Evolutionary conservation across 1,140 invertebrate species (phyloP), one percentile per base, ranked within the genome.

Genomic region (Oryctes rhinoceros): DNA sequence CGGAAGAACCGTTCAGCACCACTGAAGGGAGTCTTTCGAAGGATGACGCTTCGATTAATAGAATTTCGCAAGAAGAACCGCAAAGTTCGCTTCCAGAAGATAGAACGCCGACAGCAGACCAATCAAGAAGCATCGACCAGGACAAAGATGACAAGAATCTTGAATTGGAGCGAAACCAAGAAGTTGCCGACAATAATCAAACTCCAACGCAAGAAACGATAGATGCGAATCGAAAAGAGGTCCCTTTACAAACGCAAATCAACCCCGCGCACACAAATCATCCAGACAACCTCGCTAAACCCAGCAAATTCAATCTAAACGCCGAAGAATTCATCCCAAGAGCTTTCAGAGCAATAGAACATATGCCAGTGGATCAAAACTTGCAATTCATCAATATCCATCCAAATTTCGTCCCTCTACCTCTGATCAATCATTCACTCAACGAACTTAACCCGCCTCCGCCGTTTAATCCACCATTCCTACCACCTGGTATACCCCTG

Each of bases 271-370:
- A 35, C 4, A 10, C 18, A 35, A 62, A 20, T 11, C 20, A n/a
- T 20, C 20, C 18, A 11, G 18, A 4, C n/a, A 30, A 18, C 10
- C 18, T 67, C 24, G 62, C 18, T 67, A 30, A 67, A 67, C 2
- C 11, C 18, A 71, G 20, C 20, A 71, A 71, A 76, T 76, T 76
- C n/a, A 76, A 76, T 76, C 20, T 76, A 48, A 76, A 88, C 80
- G 87, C 87, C 4, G 85, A 87, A 83, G 87, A 88, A 80, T 88
- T 88, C 79, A 80, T 88, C 4, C 87, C 86, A 4, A 80, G 85
- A 53, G 80, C 82, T 15, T 85, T 83, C 49, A 80, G 83, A 71
- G 76, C 78, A 13, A 71, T 71, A 30, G 78, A 81, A 78, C 49
- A 44, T 47, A 78, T 81, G 39, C 80, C 81, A 9, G 20, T 83